Base-by-base conservation (phyloP, 2,797 vertebrate genomes). In the Sciurus vulgaris region DNA sequence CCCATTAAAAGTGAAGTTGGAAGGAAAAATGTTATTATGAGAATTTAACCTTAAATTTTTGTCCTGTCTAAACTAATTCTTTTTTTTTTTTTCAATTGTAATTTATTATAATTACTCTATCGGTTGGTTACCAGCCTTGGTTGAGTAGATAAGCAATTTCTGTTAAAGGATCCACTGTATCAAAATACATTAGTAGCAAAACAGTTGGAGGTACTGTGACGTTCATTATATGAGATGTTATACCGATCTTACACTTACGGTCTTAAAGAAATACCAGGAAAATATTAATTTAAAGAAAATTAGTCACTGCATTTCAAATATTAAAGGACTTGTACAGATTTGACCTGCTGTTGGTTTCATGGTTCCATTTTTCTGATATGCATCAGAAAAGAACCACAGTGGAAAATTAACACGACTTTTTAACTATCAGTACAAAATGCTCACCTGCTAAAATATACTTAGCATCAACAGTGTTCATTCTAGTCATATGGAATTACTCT, bases 21-120 rank as follows among this genome's bases (percentile, higher is more conserved):
- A 91, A 72, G n/a, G 11, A 59, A 86, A 83, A 76, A 61, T 69
- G 20, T 28, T 73, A 41, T 3, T 61, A 54, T 76, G 38, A 38
- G 93, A 35, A 83, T 67, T 56, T 69, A 84, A 63, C n/a, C 41
- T 72, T 35, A 81, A 30, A n/a, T 9, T 89, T 86, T 81, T 84
- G 20, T 74, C 47, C 35, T 51, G 1, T 59, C 14, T 41, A 93
- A 24, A 2, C 51, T 84, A 90, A 90, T 30, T 14, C 2, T 18
- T 56, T 22, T 56, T 56, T 22, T 56, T 54, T 63, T 85, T 82
- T 67, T 5, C 49, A 78, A 65, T 51, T 79, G 2, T 6, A 54
- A 30, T 30, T 59, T 33, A 35, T 61, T 74, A 72, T 9, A 84
- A 44, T 74, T 47, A n/a, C 44, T 56, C 30, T 84, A 65, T 94